phyloP scores from a whole-genome alignment of 2,113 vertebrate species.

The Vireo altiloquus region DNA sequence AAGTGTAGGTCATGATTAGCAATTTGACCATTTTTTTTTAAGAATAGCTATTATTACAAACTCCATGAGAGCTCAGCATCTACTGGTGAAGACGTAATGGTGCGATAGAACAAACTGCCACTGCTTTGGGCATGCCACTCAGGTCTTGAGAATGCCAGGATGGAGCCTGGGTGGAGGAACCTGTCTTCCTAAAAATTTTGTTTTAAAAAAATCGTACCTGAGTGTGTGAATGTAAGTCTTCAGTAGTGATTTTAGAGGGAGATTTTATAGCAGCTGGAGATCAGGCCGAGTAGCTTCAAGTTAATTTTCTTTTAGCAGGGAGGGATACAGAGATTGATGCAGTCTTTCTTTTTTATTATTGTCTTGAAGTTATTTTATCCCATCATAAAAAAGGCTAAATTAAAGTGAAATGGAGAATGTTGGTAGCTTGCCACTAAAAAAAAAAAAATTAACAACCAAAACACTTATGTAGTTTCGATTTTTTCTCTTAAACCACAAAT shows the following conservation, averaged over 20 bases:
- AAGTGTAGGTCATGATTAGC: neutral
- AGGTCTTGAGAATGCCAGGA: neutral
- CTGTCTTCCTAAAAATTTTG: neutral
- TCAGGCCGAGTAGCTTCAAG: neutral
- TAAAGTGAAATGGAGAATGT: neutral
- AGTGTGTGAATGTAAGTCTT: neutral
- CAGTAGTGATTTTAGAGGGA: neutral
- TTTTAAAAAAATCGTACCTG: neutral
- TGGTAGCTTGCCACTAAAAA: neutral
- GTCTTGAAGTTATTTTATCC: neutral
- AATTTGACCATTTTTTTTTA: too few relatives aligned
- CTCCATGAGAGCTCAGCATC: neutral
- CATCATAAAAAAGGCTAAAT: neutral
- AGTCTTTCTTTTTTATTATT: neutral
- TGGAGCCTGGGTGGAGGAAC: neutral
- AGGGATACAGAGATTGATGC: neutral
- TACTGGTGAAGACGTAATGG: neutral
- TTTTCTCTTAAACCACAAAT: neutral
- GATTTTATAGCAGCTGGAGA: neutral
- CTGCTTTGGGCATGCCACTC: neutral
- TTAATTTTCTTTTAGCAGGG: neutral
- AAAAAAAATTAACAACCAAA: neutral
- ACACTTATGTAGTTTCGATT: neutral
- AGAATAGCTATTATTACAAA: conserved; percentile 15
- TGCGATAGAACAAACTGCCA: neutral